Percentiles rank a stretch among this genome's conserved stretches.
These are phyloP conservation scores for Lutjanus campechanus DNA, from an alignment of 2,797 vertebrate species.

Conservation along the genomic window DNA sequence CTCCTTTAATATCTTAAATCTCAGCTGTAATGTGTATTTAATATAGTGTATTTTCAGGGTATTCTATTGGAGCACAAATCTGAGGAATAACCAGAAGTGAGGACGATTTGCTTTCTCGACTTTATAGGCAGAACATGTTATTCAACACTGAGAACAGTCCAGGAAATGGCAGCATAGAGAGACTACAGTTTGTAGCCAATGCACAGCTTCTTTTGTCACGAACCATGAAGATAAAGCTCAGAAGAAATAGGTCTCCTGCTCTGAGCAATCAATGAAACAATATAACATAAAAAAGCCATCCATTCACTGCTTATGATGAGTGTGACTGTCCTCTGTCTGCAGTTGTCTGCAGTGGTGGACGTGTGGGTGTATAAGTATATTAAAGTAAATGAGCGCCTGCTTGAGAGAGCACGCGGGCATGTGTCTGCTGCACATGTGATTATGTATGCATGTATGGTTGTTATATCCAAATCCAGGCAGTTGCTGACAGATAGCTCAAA, in stretches of 20 bases:
- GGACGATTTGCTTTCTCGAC: slow-evolving; percentile 11
- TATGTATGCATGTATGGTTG: slow-evolving; percentile 20
- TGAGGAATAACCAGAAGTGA: slow-evolving; percentile 7
- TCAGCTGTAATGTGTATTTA: too few relatives aligned
- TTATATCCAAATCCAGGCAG: slow-evolving; percentile 46
- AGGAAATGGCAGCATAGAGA: slow-evolving; percentile 1
- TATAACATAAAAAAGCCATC: slow-evolving; percentile 39
- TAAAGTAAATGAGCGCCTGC: slow-evolving; percentile 39
- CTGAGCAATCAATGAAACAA: slow-evolving; percentile 59
- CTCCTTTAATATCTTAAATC: too few relatives aligned
- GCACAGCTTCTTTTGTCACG: slow-evolving; percentile 18
- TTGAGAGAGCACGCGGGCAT: slow-evolving; percentile 15
- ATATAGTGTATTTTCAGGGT: not conserved
- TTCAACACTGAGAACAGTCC: slow-evolving; percentile 7
- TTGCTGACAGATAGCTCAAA: slow-evolving; percentile 39
- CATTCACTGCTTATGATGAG: slow-evolving; percentile 30
- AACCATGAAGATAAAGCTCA: slow-evolving; percentile 30
- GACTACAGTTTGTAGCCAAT: slow-evolving; percentile 1
- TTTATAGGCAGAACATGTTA: slow-evolving; percentile 27
- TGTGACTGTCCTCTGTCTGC: slow-evolving; percentile 36
- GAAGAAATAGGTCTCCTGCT: slow-evolving; percentile 45
- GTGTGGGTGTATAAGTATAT: slow-evolving; percentile 45
- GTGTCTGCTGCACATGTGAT: slow-evolving; percentile 31
- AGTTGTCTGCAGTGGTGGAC: slow-evolving; percentile 24
- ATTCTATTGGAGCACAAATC: slow-evolving; percentile 1